A percentile compares a stretch with the other conserved stretches of the same genome.
These are phyloP conservation scores for Momotus momota DNA, from an alignment of 2,797 vertebrate genomes.

Conservation along the genomic window DNA sequence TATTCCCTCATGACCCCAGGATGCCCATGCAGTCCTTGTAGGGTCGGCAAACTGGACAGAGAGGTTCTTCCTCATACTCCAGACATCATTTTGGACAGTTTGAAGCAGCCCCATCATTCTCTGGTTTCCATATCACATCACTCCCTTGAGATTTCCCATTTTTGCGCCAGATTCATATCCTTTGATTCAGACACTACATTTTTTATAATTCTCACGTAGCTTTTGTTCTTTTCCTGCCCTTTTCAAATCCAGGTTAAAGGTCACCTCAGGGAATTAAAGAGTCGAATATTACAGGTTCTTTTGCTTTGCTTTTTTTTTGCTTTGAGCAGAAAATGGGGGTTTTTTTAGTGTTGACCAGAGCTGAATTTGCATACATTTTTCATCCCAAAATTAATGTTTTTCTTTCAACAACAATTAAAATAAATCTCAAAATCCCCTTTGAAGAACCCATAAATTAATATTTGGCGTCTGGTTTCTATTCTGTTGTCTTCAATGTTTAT, in stretches of 20 bases:
- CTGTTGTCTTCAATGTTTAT: slow-evolving; percentile 73
- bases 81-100: background rate
- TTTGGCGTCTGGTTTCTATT: slow-evolving; percentile 71
- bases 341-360: background rate
- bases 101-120: fast-evolving
- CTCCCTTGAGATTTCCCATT: background rate
- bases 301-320: slow-evolving; percentile 28
- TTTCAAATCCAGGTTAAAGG: slow-evolving; percentile 4
- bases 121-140: background rate
- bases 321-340: background rate
- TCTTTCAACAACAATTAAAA: slow-evolving; percentile 68
- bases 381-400: slow-evolving; percentile 54
- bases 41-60: fast-evolving
- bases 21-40: background rate
- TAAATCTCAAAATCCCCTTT: slow-evolving; percentile 64
- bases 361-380: slow-evolving; percentile 62
- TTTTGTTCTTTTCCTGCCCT: background rate
- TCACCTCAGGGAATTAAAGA: background rate
- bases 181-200: background rate
- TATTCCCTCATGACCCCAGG: fast-evolving
- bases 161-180: background rate
- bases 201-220: background rate
- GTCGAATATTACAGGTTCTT: background rate
- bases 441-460: slow-evolving; percentile 52
- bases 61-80: fast-evolving